A percentile compares a stretch with the other conserved stretches of the same genome.
Conservation (phyloP, 2,888 invertebrate genomes). For the Hylaea fasciaria region DNA sequence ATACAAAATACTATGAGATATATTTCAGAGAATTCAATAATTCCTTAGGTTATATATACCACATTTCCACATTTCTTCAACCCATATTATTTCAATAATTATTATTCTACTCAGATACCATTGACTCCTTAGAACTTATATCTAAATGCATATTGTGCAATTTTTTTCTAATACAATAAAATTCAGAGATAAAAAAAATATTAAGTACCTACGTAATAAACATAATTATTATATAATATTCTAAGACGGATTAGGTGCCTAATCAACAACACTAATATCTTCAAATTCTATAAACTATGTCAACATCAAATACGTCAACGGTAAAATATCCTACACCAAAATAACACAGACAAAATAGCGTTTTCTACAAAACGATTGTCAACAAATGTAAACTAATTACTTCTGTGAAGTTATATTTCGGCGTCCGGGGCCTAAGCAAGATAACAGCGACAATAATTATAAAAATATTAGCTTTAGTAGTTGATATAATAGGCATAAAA, state of each 20-base stretch:
- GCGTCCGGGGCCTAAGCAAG: too few species aligned
- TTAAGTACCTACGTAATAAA: too few species aligned
- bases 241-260: background rate
- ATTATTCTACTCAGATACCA: conserved; percentile 16
- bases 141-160: background rate
- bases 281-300: background rate
- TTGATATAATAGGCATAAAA: background rate
- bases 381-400: conserved; percentile 51
- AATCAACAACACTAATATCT: background rate
- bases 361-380: conserved; percentile 15
- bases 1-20: background rate
- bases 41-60: background rate
- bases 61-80: background rate
- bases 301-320: too few species aligned
- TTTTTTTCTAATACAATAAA: background rate
- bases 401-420: conserved; percentile 25
- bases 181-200: background rate
- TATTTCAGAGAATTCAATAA: background rate
- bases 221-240: too few species aligned
- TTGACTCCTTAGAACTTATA: conserved; percentile 12
- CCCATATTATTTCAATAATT: background rate
- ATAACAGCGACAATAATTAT: conserved; percentile 19
- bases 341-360: background rate
- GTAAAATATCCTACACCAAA: too few species aligned
- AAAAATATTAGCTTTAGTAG: conserved; percentile 1